Conservation (phyloP, 2,797 vertebrate species). For the Acanthurus lineatus region DNA sequence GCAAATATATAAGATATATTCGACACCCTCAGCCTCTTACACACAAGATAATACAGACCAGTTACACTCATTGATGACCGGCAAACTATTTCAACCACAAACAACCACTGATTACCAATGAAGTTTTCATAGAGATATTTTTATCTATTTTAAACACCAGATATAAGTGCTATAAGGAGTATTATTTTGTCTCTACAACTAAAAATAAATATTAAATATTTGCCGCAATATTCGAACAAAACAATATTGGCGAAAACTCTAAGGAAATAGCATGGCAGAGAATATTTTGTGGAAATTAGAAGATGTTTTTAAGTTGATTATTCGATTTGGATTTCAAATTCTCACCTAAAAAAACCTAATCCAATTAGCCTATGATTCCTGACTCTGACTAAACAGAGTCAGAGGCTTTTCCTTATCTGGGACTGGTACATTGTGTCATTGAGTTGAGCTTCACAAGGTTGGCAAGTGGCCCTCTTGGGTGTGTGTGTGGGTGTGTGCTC, state of each 20-base stretch:
- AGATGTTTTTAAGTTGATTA: background rate
- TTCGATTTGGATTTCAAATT: background rate
- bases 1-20: background rate
- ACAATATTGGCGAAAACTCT: background rate
- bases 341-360: background rate
- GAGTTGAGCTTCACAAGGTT: conserved; percentile 78
- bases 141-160: too few species aligned
- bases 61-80: background rate
- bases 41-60: background rate
- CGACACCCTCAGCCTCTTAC: background rate
- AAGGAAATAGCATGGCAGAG: background rate
- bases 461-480: conserved; percentile 70
- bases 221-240: background rate
- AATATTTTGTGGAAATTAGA: background rate
- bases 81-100: background rate
- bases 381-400: conserved; percentile 17
- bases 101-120: background rate
- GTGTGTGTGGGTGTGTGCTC: conserved; percentile 15
- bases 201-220: background rate
- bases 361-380: conserved; percentile 24
- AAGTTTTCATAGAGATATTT: too few species aligned
- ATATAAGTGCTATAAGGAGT: background rate
- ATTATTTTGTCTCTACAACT: background rate
- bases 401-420: conserved; percentile 58
- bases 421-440: conserved; percentile 76